A percentile compares a stretch with the other conserved stretches of the same genome.
Evolutionary conservation across 2,888 invertebrate genomes (phyloP).

Genomic region (Pandemis corylana): DNA sequence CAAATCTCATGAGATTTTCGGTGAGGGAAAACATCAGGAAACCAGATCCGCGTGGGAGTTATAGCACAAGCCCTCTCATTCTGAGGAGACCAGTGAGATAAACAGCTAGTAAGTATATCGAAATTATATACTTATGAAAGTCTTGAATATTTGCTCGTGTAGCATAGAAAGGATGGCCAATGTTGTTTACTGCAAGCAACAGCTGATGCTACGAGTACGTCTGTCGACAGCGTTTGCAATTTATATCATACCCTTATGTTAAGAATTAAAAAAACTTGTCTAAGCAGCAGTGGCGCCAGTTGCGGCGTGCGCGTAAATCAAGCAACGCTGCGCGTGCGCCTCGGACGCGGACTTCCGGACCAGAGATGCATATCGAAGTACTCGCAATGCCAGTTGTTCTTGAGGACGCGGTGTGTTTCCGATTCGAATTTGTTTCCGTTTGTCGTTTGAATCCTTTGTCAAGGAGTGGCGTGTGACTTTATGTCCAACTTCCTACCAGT

Average conservation of each 20-base stretch:
- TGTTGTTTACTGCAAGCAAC: neutral
- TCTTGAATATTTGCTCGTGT: too few relatives aligned
- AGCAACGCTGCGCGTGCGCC: conserved; percentile 47
- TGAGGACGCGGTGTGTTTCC: neutral
- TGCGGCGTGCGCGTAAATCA: conserved; percentile 46
- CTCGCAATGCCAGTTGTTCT: conserved; percentile 14
- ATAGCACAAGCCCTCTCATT: too few relatives aligned
- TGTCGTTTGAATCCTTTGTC: neutral
- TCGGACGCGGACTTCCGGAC: conserved; percentile 47
- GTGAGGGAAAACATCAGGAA: too few relatives aligned
- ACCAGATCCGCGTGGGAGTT: too few relatives aligned
- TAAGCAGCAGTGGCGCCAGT: conserved; percentile 5
- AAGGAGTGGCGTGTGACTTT: too few relatives aligned
- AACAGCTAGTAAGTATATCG: too few relatives aligned
- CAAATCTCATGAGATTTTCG: too few relatives aligned
- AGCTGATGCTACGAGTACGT: neutral
- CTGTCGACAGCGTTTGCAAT: neutral
- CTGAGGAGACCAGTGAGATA: too few relatives aligned
- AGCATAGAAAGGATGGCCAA: too few relatives aligned
- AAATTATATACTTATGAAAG: too few relatives aligned
- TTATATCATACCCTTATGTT: neutral
- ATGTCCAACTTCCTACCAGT: too few relatives aligned
- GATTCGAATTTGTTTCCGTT: neutral
- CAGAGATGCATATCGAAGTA: conserved; percentile 45
- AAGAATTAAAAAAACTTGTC: neutral